A percentile compares a stretch with the other conserved stretches of the same genome.
phyloP scores from a whole-genome alignment of 1,140 invertebrate species.

The Cydia amplana region DNA sequence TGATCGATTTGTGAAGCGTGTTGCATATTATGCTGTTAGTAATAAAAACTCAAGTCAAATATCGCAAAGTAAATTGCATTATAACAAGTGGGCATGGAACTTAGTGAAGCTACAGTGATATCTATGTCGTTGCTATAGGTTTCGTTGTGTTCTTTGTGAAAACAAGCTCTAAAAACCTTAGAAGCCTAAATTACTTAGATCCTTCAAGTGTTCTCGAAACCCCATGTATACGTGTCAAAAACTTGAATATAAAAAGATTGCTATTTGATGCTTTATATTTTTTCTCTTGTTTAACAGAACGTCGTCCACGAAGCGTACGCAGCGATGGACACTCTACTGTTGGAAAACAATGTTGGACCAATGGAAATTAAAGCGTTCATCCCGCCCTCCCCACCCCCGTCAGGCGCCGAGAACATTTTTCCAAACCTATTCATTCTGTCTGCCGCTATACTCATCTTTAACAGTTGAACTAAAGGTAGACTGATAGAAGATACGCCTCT shows the following conservation, averaged over 20 bases:
- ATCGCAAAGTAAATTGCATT: no score
- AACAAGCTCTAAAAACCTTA: no score
- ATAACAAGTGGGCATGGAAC: no score
- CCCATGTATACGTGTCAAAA: no score
- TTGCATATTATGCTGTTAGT: no score
- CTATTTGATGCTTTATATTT: background rate
- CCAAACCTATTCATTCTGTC: background rate
- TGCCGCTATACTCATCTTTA: background rate
- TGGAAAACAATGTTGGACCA: slow-evolving; percentile 41
- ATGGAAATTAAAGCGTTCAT: background rate
- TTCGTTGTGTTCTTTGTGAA: no score
- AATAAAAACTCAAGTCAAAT: no score
- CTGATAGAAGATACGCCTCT: background rate
- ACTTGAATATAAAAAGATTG: background rate
- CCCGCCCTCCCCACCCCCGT: background rate
- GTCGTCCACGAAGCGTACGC: slow-evolving; percentile 68
- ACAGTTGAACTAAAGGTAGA: background rate
- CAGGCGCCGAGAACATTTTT: background rate
- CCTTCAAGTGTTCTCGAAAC: no score
- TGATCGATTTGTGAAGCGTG: no score
- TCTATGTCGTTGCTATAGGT: no score
- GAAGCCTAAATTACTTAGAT: no score
- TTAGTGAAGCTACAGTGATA: no score
- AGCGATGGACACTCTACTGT: slow-evolving; percentile 61
- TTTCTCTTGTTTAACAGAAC: slow-evolving; percentile 51